Base-by-base conservation (phyloP, 1,140 invertebrate genomes). In the Magallana ariakensis region DNA sequence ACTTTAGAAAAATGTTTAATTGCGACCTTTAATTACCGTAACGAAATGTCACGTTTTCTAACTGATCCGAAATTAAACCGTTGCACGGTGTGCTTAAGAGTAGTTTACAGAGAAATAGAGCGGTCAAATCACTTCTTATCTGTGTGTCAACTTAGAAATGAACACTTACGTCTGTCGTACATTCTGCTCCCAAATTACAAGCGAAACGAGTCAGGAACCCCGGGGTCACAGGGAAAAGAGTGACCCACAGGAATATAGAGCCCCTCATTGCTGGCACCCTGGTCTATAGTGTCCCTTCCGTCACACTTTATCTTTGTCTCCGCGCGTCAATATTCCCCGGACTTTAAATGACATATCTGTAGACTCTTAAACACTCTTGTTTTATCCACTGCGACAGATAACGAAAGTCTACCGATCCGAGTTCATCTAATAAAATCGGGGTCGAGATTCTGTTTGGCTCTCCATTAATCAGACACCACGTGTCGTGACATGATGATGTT, bases 401-500 rank as follows among this genome's bases (percentile, higher is more conserved):
- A 75, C 66, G 26, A 75, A 75, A 75, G 33, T 75, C 26, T 75
- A 75, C 66, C 66, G 33, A 46, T 46, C 33, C 33, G 66, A 26
- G 15, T 26, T 75, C 1, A 75, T 7, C 19, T 26, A 26, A 75
- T 11, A 26, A 26, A 11, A 19, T 75, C 66, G 66, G 66, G 66
- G 19, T 75, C 26, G 33, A 26, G 13, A 19, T 11, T 26, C 22
- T 26, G 22, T 75, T 75, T 60, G 58, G 15, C 58, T 60, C 58
- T 13, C 15, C 58, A 60, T 75, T 75, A 75, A 75, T 75, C 66
- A 75, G 13, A 19, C 33, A 26, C 10, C 66, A 75, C 33, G 22
- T 22, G 33, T 75, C 66, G 66, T 75, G 66, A 75, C 66, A 75
- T 75, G 66, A 75, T 75, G 66, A 26, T 75, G n/a, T n/a, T n/a